These are phyloP conservation scores for Leucoptera coffeella DNA, from an alignment of 2,888 invertebrate species.

Conservation along the genomic window DNA sequence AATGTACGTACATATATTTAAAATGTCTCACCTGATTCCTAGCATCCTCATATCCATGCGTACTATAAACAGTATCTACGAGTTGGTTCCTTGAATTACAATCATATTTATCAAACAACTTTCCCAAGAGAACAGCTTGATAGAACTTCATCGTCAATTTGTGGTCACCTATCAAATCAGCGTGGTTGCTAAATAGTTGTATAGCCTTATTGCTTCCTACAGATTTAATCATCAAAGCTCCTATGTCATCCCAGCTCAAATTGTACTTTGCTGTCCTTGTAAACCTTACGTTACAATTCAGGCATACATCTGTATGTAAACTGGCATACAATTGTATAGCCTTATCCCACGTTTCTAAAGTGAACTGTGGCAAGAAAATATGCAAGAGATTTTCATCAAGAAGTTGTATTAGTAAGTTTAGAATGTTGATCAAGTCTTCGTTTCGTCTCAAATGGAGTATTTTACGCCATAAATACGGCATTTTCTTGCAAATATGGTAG, in stretches of 20 bases:
- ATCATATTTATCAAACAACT: slow-evolving; percentile 36
- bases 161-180: slow-evolving; percentile 46
- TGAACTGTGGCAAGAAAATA: slow-evolving; percentile 46
- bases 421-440: slow-evolving; percentile 39
- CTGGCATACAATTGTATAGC: slow-evolving; percentile 48
- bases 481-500: slow-evolving; percentile 46
- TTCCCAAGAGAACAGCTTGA: slow-evolving; percentile 46
- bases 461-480: slow-evolving; percentile 60
- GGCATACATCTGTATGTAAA: slow-evolving; percentile 50
- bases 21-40: slow-evolving; percentile 22
- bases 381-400: slow-evolving; percentile 51
- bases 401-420: slow-evolving; percentile 56
- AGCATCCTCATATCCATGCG: slow-evolving; percentile 28
- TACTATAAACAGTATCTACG: slow-evolving; percentile 28
- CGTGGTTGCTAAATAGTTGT: slow-evolving; percentile 49
- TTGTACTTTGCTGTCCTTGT: slow-evolving; percentile 36
- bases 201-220: slow-evolving; percentile 54
- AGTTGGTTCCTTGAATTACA: slow-evolving; percentile 19
- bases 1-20: too few species aligned
- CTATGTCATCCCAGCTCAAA: slow-evolving; percentile 56
- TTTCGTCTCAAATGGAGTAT: slow-evolving; percentile 43
- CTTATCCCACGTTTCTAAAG: slow-evolving; percentile 54
- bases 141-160: slow-evolving; percentile 58
- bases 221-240: slow-evolving; percentile 52
- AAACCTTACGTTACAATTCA: slow-evolving; percentile 54